These are phyloP conservation scores for Acholoe squamosa DNA, from an alignment of 2,888 invertebrate species.

Conservation along the genomic window DNA sequence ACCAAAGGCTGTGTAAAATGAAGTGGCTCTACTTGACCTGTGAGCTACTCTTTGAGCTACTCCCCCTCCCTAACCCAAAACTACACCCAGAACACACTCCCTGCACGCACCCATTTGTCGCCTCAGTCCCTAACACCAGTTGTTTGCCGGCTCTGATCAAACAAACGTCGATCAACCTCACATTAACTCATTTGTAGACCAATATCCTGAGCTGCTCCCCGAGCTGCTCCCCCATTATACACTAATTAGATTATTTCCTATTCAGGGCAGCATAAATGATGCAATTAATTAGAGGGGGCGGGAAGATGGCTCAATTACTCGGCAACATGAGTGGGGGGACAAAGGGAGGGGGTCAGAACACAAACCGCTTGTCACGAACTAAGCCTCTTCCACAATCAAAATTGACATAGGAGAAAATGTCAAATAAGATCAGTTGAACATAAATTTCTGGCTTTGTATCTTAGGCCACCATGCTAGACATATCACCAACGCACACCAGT, in stretches of 20 bases:
- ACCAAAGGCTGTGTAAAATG: too few species aligned
- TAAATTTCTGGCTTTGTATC: too few species aligned
- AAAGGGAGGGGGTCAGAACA: not conserved
- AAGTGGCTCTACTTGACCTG: constrained; percentile 8
- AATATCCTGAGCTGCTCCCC: constrained; percentile 25
- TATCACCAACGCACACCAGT: too few species aligned
- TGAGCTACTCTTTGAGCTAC: not conserved
- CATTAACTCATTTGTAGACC: constrained; percentile 61
- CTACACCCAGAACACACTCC: not conserved
- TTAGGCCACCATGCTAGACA: too few species aligned
- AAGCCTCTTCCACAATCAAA: not conserved
- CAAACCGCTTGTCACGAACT: not conserved
- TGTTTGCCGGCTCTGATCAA: constrained; percentile 48
- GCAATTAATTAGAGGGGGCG: constrained; percentile 55
- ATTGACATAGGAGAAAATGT: not conserved
- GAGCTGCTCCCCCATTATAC: not conserved
- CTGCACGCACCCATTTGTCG: constrained; percentile 52
- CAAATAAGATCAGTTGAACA: not conserved
- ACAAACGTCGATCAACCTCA: not conserved
- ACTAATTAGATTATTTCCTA: constrained; percentile 60
- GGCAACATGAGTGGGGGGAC: not conserved
- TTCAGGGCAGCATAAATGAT: constrained; percentile 57
- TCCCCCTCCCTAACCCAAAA: not conserved
- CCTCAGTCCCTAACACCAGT: constrained; percentile 2
- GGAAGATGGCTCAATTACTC: constrained; percentile 30